Conservation (phyloP, 1,140 invertebrate species). For the Liolophura sinensis region DNA sequence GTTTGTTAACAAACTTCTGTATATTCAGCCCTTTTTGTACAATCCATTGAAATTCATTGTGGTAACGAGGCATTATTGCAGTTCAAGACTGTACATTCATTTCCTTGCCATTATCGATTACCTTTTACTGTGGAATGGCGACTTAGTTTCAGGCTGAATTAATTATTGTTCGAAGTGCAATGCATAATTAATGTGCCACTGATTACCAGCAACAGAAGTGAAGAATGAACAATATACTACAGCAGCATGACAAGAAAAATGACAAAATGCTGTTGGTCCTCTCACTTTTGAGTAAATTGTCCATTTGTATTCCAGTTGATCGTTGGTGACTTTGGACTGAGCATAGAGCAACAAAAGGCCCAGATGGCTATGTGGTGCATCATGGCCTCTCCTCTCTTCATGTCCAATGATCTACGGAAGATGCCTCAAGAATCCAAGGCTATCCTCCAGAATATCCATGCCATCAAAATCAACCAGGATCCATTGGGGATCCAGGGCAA, state of each 20-base stretch:
- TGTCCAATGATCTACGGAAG: conserved; percentile 92
- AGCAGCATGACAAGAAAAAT: not conserved
- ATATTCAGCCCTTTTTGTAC: no score
- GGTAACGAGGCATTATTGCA: no score
- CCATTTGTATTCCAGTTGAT: conserved; percentile 71
- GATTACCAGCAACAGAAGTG: not conserved
- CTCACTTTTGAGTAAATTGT: not conserved
- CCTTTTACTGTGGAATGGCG: no score
- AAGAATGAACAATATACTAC: not conserved
- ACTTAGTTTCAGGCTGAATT: no score
- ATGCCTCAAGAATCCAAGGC: conserved; percentile 88
- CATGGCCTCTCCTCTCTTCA: conserved; percentile 89
- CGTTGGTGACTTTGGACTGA: conserved; percentile 95
- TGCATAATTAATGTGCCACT: no score
- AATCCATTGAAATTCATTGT: no score
- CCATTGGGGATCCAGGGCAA: conserved; percentile 83
- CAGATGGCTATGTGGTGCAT: conserved; percentile 99
- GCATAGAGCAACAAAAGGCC: conserved; percentile 90
- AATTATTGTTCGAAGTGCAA: no score
- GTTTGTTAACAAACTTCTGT: no score
- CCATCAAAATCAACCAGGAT: conserved; percentile 96
- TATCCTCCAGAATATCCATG: conserved; percentile 89
- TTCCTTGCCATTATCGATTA: no score
- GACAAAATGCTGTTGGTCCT: not conserved
- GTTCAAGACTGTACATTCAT: no score